Conservation (phyloP, 2,113 vertebrate genomes). For the Heterochromis multidens region DNA sequence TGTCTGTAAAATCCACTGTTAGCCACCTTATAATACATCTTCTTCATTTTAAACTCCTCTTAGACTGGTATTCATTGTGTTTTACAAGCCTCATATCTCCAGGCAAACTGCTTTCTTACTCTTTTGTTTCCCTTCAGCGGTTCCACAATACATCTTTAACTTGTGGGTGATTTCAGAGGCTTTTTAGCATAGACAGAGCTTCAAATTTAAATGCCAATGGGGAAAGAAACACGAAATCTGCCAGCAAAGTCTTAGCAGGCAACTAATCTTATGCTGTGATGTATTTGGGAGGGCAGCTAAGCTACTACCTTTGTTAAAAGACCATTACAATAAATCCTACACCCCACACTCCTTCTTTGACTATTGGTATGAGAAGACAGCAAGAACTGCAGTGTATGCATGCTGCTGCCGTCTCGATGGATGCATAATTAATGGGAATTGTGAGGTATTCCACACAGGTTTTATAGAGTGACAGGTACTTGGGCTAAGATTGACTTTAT, state of each 20-base stretch:
- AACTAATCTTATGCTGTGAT: slow-evolving; percentile 48
- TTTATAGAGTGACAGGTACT: slow-evolving; percentile 38
- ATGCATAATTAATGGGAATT: slow-evolving; percentile 64
- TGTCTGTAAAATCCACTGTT: neutral
- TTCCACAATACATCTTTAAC: slow-evolving; percentile 29
- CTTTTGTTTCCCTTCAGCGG: slow-evolving; percentile 37
- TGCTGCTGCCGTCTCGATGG: neutral
- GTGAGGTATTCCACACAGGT: slow-evolving; percentile 24
- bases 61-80: neutral
- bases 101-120: slow-evolving; percentile 18
- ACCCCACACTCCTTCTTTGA: neutral
- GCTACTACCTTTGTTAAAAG: slow-evolving; percentile 50
- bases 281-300: slow-evolving; percentile 38
- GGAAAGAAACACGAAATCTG: slow-evolving; percentile 16
- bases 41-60: slow-evolving; percentile 18
- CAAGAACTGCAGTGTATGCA: slow-evolving; percentile 8
- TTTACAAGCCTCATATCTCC: slow-evolving; percentile 3
- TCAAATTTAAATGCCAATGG: slow-evolving; percentile 37
- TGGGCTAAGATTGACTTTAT: slow-evolving; percentile 17
- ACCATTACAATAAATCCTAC: slow-evolving; percentile 17
- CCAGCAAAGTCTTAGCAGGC: slow-evolving; percentile 22
- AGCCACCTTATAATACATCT: neutral
- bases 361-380: slow-evolving; percentile 34
- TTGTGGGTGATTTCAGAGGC: slow-evolving; percentile 32
- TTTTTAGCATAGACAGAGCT: slow-evolving; percentile 29